Evolutionary conservation across 2,888 invertebrate species (phyloP), one percentile per base, ranked within the genome.

Genomic region (Drosophila pegasa): DNA sequence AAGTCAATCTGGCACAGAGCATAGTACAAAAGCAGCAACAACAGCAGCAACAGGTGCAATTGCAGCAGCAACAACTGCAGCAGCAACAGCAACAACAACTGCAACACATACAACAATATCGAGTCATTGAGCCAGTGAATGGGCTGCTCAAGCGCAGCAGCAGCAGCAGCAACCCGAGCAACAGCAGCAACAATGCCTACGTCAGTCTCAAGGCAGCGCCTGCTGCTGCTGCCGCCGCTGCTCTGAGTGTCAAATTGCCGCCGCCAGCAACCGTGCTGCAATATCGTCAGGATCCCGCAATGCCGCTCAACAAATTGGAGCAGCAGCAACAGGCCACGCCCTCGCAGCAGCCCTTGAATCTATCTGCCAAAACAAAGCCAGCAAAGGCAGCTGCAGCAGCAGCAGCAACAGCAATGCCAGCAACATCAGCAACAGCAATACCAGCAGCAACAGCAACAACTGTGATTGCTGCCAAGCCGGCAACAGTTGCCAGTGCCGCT

Each of bases 1-100:
- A 90, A 61, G 91, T 92, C 2, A 93, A 92, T 72, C 82, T 93
- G 60, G 93, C 93, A 14, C 90, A 92, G 54, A 93, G 92, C 1
- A 90, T 93, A 59, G 89, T 87, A n/a, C 91, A 89, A 52, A 92
- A 92, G 62, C 92, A 92, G 38, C 91, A 91, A 47, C 91, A 91
- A 43, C 75, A 86, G 22, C 89, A 89, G 14, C 83, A 86, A 9
- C 84, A 85, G 29, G 78, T 76, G 8, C 71, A 75, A 8, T 76
- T 78, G 14, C 74, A 73, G 9, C 76, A 71, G 9, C 80, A 83
- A 4, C 84, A 79, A 2, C 87, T 87, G 27, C 78, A 87, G 5
- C 81, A 80, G 1, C 83, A 80, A 2, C 82, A 80, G 1, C 87
- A 87, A 18, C 80, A 87, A 10, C 90, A 87, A 29, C 12, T 31